phyloP scores from a whole-genome alignment of 2,888 invertebrate species.

The Ormyrus rosae region DNA sequence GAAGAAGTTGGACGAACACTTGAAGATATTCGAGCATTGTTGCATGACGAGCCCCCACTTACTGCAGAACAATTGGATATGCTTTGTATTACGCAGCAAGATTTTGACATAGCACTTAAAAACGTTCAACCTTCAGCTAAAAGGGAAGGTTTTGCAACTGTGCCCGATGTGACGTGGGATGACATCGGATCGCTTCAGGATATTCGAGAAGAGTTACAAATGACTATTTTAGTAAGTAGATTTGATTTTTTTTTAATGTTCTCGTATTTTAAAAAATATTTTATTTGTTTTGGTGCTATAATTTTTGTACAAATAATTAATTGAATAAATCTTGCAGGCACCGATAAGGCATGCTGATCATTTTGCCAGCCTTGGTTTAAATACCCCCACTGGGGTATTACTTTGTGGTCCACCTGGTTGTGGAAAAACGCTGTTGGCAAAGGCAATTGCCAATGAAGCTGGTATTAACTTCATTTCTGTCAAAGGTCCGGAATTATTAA shows the following conservation, averaged over 20 bases:
- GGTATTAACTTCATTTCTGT: slow-evolving; percentile 99
- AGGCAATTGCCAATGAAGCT: slow-evolving; percentile 98
- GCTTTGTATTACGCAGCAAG: slow-evolving; percentile 84
- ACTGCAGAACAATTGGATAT: slow-evolving; percentile 80
- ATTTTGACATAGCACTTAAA: slow-evolving; percentile 87
- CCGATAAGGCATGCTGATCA: slow-evolving; percentile 92
- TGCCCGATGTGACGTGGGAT: slow-evolving; percentile 98
- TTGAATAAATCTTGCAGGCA: slow-evolving; percentile 78
- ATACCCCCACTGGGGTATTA: slow-evolving; percentile 91
- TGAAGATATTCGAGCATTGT: slow-evolving; percentile 81
- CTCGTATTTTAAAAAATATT: neutral
- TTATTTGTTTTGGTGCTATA: neutral
- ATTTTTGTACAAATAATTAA: slow-evolving; percentile 24
- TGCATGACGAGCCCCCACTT: slow-evolving; percentile 82
- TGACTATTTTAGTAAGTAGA: slow-evolving; percentile 86
- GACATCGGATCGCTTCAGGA: slow-evolving; percentile 95
- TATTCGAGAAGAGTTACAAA: slow-evolving; percentile 91
- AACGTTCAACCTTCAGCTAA: slow-evolving; percentile 94
- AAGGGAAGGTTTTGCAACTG: slow-evolving; percentile 97
- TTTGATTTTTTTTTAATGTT: too few relatives aligned
- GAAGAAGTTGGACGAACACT: slow-evolving; percentile 64
- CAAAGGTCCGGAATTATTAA: slow-evolving; percentile 97
- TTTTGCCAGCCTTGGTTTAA: slow-evolving; percentile 86
- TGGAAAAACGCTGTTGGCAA: slow-evolving; percentile 96
- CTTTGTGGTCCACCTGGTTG: slow-evolving; percentile 98